Conservation (phyloP, 2,888 invertebrate species). For the Caenorhabditis becei region DNA sequence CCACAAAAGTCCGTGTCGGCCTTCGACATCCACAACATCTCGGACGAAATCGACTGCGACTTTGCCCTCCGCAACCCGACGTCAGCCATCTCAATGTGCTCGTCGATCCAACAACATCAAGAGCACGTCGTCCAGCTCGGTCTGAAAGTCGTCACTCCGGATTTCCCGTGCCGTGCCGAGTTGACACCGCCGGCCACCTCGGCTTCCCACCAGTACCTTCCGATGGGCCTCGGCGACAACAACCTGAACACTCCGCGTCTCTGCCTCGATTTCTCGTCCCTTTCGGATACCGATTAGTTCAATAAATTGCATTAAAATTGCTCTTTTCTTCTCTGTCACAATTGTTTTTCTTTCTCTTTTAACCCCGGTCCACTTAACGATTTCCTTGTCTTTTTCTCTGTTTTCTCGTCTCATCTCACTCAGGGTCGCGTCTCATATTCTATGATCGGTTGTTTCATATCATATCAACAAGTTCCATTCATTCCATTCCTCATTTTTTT, state of each 20-base stretch:
- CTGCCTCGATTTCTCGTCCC: conserved; percentile 31
- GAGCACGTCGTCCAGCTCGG: conserved; percentile 42
- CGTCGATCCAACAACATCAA: no score
- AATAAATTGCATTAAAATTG: neutral
- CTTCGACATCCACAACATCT: conserved; percentile 36
- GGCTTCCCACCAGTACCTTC: neutral
- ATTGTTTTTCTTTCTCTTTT: neutral
- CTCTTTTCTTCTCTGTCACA: neutral
- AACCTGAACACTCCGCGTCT: conserved; percentile 19
- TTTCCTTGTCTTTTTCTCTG: conserved; percentile 4
- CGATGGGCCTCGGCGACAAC: conserved; percentile 16
- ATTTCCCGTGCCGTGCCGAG: conserved; percentile 4
- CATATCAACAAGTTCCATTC: neutral
- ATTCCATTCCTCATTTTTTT: neutral
- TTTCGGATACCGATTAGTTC: conserved; percentile 42
- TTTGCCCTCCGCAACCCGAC: no score
- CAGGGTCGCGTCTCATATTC: conserved; percentile 5
- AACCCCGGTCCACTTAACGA: neutral
- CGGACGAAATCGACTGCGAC: conserved; percentile 19
- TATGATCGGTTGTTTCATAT: neutral
- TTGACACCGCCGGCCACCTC: neutral
- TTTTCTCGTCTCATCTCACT: conserved; percentile 16
- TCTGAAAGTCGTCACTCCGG: conserved; percentile 28
- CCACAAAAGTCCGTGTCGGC: conserved; percentile 41
- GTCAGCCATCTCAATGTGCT: no score